Base-by-base conservation (phyloP, 2,797 vertebrate genomes). In the Tolypeutes matacus region DNA sequence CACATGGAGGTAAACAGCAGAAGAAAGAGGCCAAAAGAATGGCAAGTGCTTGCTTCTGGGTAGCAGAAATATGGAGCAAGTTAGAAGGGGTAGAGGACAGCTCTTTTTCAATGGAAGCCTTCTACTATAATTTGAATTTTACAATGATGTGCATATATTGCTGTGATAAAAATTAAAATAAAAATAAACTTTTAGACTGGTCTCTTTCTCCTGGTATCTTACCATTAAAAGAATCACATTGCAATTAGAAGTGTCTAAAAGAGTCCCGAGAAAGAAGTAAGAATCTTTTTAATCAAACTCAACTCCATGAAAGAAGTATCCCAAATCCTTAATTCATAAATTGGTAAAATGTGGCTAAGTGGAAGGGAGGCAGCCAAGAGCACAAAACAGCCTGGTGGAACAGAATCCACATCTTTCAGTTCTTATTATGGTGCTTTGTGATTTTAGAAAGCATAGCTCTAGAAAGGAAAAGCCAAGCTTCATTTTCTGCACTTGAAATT, bases 111-210 rank as follows among this genome's bases (percentile, higher is more conserved):
- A 23, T 14, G n/a, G 39, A 70, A 86, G n/a, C 34, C 58, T 58
- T 84, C 36, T 11, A 34, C 58, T 42, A 56, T 17, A 58, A 18
- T 93, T 92, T 42, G 39, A 60, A 27, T 62, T 83, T 64, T 46
- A 78, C 42, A 86, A 73, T 3, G 80, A 80, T 84, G 31, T 42
- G 75, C 4, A 31, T 42, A 31, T 20, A 86, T 34, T 46, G 46
- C 49, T 80, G 78, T 51, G 10, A 9, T 80, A 92, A 96, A 95
- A 86, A 42, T 53, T 56, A 58, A 95, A 93, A 86, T 81, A 65
- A 89, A 88, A 75, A 62, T 46, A 42, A 92, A 15, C n/a, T 15
- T 91, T 81, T 8, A 69, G 5, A 85, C 31, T 56, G 7, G 6
- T 34, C 42, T 81, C 2, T 29, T n/a, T 77, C 29, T 93, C 36